These are phyloP conservation scores for Thecophora atra DNA, from an alignment of 2,888 invertebrate species.

Conservation along the genomic window DNA sequence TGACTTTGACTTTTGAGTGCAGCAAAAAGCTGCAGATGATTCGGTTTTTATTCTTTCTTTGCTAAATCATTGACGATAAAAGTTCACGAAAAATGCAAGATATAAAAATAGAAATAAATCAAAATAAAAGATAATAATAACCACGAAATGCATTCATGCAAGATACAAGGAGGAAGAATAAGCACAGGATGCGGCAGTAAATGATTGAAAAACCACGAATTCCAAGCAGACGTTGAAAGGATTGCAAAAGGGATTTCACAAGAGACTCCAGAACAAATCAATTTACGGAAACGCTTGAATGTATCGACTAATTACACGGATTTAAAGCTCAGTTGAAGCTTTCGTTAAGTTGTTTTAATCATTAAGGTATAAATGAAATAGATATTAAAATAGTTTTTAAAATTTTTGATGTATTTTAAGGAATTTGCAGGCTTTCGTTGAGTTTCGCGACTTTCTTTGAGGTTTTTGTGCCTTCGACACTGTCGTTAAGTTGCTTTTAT, in stretches of 20 bases:
- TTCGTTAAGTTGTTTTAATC: slow-evolving; percentile 1
- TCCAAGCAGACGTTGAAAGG: too few species aligned
- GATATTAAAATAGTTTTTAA: too few species aligned
- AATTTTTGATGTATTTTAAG: too few species aligned
- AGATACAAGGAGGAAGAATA: background rate
- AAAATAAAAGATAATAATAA: background rate
- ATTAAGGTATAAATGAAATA: too few species aligned
- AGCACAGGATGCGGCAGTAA: background rate
- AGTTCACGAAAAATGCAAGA: slow-evolving; percentile 10
- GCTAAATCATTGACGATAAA: background rate
- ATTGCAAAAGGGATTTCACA: too few species aligned
- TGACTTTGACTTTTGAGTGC: background rate
- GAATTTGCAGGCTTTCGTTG: too few species aligned
- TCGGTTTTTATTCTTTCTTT: background rate
- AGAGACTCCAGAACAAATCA: background rate
- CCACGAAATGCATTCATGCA: background rate
- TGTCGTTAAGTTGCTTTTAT: too few species aligned
- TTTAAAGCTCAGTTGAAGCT: background rate
- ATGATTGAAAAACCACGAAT: background rate
- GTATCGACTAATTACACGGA: too few species aligned
- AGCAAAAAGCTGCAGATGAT: background rate
- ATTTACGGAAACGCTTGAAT: background rate
- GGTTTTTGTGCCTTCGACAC: too few species aligned
- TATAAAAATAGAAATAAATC: background rate
- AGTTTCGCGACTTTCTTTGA: too few species aligned